phyloP scores from a whole-genome alignment of 2,113 vertebrate genomes.

The Triplophysa siluroides region DNA sequence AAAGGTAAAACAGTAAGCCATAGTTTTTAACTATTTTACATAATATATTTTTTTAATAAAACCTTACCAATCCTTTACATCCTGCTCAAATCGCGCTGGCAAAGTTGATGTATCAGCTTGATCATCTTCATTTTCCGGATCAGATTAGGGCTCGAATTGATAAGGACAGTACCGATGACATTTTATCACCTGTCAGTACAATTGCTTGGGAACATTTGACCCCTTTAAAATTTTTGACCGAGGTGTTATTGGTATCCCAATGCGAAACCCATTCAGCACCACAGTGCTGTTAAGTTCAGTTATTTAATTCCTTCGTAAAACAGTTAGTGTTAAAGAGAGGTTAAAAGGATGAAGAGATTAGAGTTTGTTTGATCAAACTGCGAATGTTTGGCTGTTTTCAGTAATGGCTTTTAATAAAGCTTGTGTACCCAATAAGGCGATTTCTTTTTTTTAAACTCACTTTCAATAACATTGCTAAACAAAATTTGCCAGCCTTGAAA shows the following conservation, averaged over 20 bases:
- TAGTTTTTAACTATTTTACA: too few relatives aligned
- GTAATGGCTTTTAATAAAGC: conserved; percentile 66
- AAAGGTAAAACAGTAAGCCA: too few relatives aligned
- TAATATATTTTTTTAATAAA: too few relatives aligned
- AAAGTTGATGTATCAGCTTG: too few relatives aligned
- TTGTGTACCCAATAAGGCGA: conserved; percentile 58
- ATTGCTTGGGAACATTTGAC: too few relatives aligned
- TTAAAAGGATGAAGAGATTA: conserved; percentile 60
- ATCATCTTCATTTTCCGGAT: too few relatives aligned
- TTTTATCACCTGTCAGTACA: too few relatives aligned
- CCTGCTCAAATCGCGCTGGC: too few relatives aligned
- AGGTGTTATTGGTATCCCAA: conserved; percentile 11
- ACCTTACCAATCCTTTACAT: too few relatives aligned
- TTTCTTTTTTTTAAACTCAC: conserved; percentile 36
- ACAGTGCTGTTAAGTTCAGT: conserved; percentile 46
- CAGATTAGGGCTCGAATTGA: too few relatives aligned
- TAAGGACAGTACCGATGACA: too few relatives aligned
- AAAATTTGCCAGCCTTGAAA: conserved; percentile 61
- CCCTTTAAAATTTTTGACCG: not conserved
- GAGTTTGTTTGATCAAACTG: conserved; percentile 59
- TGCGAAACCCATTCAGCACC: conserved; percentile 40
- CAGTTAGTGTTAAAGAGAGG: conserved; percentile 43
- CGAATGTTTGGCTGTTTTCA: conserved; percentile 67
- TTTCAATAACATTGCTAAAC: conserved; percentile 45
- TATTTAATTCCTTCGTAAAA: conserved; percentile 63